phyloP scores from a whole-genome alignment of 35 echinoderm and acorn worm genomes.

The Holothuria glaberrima region DNA sequence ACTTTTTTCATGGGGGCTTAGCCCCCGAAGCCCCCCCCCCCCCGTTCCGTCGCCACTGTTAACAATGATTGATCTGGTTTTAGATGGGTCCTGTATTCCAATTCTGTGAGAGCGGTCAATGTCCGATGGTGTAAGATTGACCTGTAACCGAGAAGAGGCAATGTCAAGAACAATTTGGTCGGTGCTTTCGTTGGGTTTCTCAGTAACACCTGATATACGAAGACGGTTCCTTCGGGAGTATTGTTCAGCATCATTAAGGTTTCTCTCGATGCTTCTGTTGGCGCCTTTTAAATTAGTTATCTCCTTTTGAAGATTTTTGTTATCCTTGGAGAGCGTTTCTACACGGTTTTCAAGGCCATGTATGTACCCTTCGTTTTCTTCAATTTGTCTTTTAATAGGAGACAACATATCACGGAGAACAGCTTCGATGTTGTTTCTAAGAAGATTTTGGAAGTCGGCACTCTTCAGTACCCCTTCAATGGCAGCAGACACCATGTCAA shows the following conservation, averaged over 20 bases:
- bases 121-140: not conserved
- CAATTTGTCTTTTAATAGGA: conserved; percentile 8
- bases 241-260: not conserved
- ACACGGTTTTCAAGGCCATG: conserved; percentile 7
- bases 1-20: too few species aligned
- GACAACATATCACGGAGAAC: not conserved
- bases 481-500: conserved; percentile 4
- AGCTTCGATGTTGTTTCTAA: not conserved
- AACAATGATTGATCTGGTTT: conserved; percentile 20
- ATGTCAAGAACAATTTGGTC: not conserved
- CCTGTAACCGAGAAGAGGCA: not conserved
- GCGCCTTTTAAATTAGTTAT: not conserved
- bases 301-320: not conserved
- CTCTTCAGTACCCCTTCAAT: not conserved
- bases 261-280: not conserved
- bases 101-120: not conserved
- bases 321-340: not conserved
- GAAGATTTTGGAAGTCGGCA: not conserved
- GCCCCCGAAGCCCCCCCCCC: too few species aligned
- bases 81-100: not conserved
- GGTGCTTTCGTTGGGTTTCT: not conserved
- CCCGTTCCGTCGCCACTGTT: too few species aligned
- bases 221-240: not conserved
- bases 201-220: not conserved
- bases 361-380: conserved; percentile 3